Percentiles rank a stretch among this genome's conserved stretches.
Evolutionary conservation across 2,797 vertebrate genomes (phyloP).

Genomic region (Chelmon rostratus): DNA sequence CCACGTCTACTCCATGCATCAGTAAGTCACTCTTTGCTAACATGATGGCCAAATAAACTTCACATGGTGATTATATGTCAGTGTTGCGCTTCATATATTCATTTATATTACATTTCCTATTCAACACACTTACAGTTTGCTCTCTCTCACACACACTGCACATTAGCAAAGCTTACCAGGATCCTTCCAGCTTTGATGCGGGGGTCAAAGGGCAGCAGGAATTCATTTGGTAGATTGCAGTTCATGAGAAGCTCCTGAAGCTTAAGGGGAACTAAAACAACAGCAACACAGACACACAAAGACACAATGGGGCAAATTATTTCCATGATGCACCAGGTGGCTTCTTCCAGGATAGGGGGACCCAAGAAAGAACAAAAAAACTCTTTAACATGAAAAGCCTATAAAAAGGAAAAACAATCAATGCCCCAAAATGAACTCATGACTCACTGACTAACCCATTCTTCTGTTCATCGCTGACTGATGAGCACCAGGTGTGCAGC

Average conservation of each 20-base stretch:
- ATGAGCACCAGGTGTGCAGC: neutral
- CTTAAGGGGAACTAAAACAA: conserved; percentile 71
- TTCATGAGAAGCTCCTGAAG: conserved; percentile 81
- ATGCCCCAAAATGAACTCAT: neutral
- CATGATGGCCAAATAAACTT: too few species aligned
- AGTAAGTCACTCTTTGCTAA: too few species aligned
- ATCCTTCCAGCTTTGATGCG: conserved; percentile 82
- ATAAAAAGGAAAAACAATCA: neutral
- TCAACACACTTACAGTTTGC: too few species aligned
- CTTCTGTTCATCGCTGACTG: too few species aligned
- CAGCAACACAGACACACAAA: neutral
- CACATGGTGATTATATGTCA: too few species aligned
- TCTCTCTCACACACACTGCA: neutral
- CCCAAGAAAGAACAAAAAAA: neutral
- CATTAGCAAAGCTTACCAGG: conserved; percentile 71
- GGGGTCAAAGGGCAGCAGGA: conserved; percentile 87
- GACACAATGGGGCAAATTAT: neutral
- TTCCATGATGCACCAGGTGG: neutral
- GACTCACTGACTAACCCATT: too few species aligned
- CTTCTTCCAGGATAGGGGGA: neutral
- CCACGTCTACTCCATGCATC: too few species aligned
- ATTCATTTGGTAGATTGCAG: conserved; percentile 79
- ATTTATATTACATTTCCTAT: too few species aligned
- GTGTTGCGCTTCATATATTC: too few species aligned
- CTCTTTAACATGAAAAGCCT: neutral